These are phyloP conservation scores for Drosophila picticornis DNA, from an alignment of 2,888 invertebrate species.

Conservation along the genomic window DNA sequence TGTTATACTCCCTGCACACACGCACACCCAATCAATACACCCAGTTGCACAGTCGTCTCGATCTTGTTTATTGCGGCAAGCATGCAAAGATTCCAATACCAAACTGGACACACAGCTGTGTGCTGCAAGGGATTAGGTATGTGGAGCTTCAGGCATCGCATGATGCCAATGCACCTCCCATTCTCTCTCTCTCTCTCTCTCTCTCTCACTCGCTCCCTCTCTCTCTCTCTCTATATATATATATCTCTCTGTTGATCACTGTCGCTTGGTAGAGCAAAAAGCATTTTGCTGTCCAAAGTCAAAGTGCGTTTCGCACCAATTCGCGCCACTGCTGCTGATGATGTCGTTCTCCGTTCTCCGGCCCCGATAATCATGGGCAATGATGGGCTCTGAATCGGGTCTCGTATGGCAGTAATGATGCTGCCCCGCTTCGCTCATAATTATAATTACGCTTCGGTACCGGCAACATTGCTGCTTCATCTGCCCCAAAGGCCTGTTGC, in stretches of 20 bases:
- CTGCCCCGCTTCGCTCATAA: conserved; percentile 70
- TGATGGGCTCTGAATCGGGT: conserved; percentile 67
- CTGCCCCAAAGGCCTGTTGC: conserved; percentile 9
- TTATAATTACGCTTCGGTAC: conserved; percentile 70
- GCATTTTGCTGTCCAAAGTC: conserved; percentile 68
- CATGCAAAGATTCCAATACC: conserved; percentile 31
- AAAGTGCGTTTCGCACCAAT: conserved; percentile 80
- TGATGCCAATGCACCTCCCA: conserved; percentile 57
- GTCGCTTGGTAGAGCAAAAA: conserved; percentile 37
- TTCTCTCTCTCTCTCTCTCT: conserved; percentile 9
- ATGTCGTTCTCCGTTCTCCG: conserved; percentile 59
- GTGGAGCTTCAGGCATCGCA: conserved; percentile 52
- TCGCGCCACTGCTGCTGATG: conserved; percentile 63
- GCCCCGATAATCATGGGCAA: conserved; percentile 74
- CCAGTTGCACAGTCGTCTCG: conserved; percentile 4
- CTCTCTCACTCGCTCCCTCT: neutral
- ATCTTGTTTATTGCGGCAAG: conserved; percentile 28
- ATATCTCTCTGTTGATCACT: neutral
- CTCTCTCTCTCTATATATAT: conserved; percentile 22
- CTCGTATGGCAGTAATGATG: conserved; percentile 72
- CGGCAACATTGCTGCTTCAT: conserved; percentile 3
- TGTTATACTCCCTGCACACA: conserved; percentile 3
- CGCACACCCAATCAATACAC: conserved; percentile 14
- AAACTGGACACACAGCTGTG: conserved; percentile 26
- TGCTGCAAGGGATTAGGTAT: conserved; percentile 6